Conservation (phyloP, 2,113 vertebrate species). For the Opisthocomus hoazin region DNA sequence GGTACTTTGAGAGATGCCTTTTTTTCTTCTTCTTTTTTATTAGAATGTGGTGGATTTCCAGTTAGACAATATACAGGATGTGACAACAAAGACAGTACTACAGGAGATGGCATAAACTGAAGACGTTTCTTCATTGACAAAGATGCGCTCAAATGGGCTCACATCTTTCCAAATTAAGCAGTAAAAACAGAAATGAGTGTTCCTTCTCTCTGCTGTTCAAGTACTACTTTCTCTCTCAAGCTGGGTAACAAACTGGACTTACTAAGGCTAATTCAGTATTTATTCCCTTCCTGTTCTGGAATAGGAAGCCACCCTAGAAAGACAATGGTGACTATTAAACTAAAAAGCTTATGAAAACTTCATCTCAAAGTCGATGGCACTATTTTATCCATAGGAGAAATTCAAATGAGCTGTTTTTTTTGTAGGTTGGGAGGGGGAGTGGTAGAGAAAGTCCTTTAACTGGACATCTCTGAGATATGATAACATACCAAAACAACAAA, state of each 20-base stretch:
- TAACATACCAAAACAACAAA: not conserved
- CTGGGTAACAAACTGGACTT: not conserved
- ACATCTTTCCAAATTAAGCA: not conserved
- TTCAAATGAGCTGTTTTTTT: not conserved
- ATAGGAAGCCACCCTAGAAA: not conserved
- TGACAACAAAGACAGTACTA: not conserved
- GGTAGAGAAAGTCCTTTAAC: not conserved
- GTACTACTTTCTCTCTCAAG: not conserved
- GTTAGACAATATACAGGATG: not conserved
- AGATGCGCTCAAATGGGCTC: not conserved
- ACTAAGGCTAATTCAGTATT: not conserved
- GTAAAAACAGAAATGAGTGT: not conserved
- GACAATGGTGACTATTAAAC: not conserved
- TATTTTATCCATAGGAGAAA: not conserved
- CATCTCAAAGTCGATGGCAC: not conserved
- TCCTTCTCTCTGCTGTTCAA: not conserved
- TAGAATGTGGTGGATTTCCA: not conserved
- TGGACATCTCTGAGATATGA: not conserved
- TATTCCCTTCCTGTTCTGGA: not conserved
- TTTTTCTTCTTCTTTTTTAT: rapidly evolving
- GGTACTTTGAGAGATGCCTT: not conserved
- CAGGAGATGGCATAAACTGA: not conserved
- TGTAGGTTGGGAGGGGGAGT: not conserved
- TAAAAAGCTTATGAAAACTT: not conserved
- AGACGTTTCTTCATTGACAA: not conserved